Evolutionary conservation across 2,888 invertebrate genomes (phyloP).

Genomic region (Oscheius onirici): DNA sequence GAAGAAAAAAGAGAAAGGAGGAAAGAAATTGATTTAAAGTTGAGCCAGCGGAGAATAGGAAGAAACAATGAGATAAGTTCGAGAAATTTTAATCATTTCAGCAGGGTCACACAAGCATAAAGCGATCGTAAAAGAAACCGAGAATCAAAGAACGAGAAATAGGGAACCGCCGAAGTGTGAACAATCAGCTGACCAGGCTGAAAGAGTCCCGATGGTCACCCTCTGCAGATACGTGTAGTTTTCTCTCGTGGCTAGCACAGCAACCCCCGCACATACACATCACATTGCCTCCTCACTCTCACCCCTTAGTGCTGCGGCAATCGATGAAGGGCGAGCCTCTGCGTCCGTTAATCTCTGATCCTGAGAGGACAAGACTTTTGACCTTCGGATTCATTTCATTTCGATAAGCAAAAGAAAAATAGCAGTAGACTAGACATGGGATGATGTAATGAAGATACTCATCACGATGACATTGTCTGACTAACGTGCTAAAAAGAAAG

Average conservation of each 20-base stretch:
- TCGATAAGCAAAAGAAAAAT: not conserved
- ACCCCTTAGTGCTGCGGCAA: conserved; percentile 29
- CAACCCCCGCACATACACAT: conserved; percentile 16
- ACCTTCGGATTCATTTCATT: not conserved
- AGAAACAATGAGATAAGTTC: too few species aligned
- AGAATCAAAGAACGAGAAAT: too few species aligned
- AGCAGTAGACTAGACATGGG: not conserved
- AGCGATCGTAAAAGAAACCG: too few species aligned
- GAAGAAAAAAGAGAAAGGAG: not conserved
- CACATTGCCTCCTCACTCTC: conserved; percentile 12
- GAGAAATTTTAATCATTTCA: too few species aligned
- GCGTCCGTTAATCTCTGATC: conserved; percentile 29
- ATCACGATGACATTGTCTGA: not conserved
- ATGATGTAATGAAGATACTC: not conserved
- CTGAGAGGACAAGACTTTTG: not conserved
- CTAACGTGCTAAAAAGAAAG: too few species aligned
- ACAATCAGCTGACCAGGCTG: too few species aligned
- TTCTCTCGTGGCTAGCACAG: conserved; percentile 21
- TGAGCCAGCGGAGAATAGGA: too few species aligned
- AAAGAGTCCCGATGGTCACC: too few species aligned
- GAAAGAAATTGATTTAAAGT: not conserved
- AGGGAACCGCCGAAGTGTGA: too few species aligned
- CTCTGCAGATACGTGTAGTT: conserved; percentile 15
- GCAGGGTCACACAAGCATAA: too few species aligned
- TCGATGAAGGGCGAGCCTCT: conserved; percentile 15